Percentiles rank a stretch among this genome's conserved stretches.
Conservation (phyloP, 2,797 vertebrate species). For the Otus scops region DNA sequence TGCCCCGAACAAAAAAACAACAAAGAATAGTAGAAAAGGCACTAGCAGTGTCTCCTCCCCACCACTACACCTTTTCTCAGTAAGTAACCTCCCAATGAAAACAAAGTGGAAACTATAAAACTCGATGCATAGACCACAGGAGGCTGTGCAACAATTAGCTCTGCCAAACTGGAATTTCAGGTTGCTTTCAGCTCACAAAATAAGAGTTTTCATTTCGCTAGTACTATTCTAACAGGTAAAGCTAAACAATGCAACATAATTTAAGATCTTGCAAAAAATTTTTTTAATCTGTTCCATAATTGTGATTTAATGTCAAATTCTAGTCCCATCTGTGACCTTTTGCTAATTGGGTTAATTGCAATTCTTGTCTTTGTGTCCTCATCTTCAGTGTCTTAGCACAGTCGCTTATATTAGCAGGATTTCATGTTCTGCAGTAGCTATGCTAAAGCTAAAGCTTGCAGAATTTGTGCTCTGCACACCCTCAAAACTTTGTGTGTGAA, state of each 20-base stretch:
- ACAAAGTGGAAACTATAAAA: background rate
- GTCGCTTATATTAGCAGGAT: background rate
- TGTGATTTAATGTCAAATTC: background rate
- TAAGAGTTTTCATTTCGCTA: background rate
- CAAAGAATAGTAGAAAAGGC: background rate
- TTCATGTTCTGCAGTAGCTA: background rate
- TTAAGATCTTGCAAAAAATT: background rate
- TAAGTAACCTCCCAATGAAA: background rate
- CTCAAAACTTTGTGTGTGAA: background rate
- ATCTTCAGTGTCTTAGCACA: background rate
- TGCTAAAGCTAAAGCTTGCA: background rate
- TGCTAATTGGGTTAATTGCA: background rate
- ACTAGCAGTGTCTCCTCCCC: background rate
- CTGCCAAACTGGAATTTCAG: slow-evolving; percentile 55
- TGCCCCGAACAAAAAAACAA: background rate
- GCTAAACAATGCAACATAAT: background rate
- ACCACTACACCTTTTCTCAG: background rate
- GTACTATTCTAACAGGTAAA: background rate
- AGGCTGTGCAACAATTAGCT: background rate
- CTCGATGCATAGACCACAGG: background rate
- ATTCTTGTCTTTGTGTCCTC: background rate
- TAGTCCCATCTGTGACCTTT: background rate
- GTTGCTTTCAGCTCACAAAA: slow-evolving; percentile 32
- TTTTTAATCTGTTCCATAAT: background rate
- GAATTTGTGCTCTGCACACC: background rate